Evolutionary conservation across 2,797 vertebrate species (phyloP), one percentile per base, ranked within the genome.

Genomic region (Semaprochilodus insignis): DNA sequence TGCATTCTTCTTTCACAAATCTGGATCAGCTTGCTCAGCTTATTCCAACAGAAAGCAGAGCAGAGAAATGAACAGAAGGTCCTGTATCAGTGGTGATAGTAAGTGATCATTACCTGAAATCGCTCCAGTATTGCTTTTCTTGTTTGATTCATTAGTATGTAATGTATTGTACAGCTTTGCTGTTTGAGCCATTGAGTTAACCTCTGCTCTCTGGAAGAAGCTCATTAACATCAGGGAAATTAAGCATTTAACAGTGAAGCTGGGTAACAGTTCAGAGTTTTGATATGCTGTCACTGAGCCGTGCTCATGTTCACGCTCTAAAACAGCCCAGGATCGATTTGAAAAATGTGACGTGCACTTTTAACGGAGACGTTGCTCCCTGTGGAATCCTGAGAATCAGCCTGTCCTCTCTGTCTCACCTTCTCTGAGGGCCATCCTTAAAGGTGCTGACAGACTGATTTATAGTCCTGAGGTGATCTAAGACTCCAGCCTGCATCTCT

Each of bases 371-470:
- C 23, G 19, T 10, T 44, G 5, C 54, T 72, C 48, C 70, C 70
- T 54, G n/a, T 27, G 25, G 70, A 72, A 17, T 19, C 23, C 5
- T 72, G 23, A 25, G 70, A 72, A 51, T 16, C 69, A 70, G 36
- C 23, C 40, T 63, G 60, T 63, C 15, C 63, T 66, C 63, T 66
- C 63, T 36, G 31, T 66, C 69, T 71, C 44, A 52, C 70, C 19
- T 27, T 72, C n/a, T 36, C 54, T 8, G 3, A 19, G 25, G 51
- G 7, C 51, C 25, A 54, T 34, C 19, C 31, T 74, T 57, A 74
- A 34, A 74, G 72, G 72, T 74, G 52, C 52, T 74, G 72, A 57
- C 72, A 74, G 54, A 74, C 16, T 74, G 72, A 57, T 74, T 74
- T 74, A 34, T 57, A 57, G 72, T 74, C 51, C 54, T 21, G 27